These are phyloP conservation scores for Chionomys nivalis DNA, from an alignment of 2,113 vertebrate genomes.

Conservation along the genomic window DNA sequence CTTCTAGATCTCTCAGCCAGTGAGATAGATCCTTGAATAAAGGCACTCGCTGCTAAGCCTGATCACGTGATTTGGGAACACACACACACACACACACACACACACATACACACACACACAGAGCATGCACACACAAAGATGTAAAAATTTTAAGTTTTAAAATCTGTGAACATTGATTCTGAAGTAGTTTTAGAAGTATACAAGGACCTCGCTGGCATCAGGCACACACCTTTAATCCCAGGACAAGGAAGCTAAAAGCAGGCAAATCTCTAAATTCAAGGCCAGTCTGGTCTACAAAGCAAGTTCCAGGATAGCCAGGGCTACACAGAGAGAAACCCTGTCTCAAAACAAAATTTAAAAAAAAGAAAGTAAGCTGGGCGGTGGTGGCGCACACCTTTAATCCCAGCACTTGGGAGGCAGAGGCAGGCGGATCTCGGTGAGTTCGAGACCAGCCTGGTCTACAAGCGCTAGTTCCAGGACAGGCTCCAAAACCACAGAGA, in stretches of 20 bases:
- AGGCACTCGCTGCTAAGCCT: neutral
- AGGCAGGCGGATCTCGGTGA: neutral
- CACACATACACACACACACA: neutral
- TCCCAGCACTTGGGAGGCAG: neutral
- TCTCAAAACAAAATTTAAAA: neutral
- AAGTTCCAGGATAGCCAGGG: neutral
- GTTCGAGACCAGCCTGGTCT: neutral
- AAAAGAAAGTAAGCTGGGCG: slow-evolving; percentile 13
- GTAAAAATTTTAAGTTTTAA: neutral
- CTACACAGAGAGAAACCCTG: neutral
- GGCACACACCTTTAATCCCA: neutral
- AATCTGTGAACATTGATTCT: slow-evolving; percentile 29
- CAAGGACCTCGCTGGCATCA: neutral
- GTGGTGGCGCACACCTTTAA: neutral
- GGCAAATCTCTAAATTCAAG: neutral
- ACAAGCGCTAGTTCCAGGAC: neutral
- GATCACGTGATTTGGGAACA: neutral
- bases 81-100: neutral
- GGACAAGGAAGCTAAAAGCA: neutral
- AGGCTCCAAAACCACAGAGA: neutral
- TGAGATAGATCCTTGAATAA: neutral
- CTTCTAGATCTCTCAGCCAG: slow-evolving; percentile 34
- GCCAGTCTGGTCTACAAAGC: neutral
- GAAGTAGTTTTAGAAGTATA: neutral
- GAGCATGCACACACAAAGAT: neutral